These are phyloP conservation scores for Ictalurus furcatus DNA, from an alignment of 2,113 vertebrate species.

Conservation along the genomic window DNA sequence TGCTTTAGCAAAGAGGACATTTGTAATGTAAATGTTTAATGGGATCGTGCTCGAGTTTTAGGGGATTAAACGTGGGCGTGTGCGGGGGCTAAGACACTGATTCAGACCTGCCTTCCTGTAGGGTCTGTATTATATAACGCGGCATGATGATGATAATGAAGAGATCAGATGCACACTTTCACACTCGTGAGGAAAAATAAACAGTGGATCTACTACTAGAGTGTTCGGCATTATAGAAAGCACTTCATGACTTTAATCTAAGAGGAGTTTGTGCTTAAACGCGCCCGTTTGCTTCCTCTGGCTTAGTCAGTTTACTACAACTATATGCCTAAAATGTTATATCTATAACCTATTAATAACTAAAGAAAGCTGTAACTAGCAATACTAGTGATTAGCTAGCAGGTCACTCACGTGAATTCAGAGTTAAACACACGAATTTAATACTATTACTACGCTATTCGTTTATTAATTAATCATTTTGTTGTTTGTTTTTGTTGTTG, in stretches of 20 bases:
- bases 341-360: neutral
- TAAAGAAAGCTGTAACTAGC: neutral
- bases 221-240: neutral
- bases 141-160: neutral
- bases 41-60: constrained; percentile 45
- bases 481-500: neutral
- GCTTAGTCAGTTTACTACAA: neutral
- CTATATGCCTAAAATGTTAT: neutral
- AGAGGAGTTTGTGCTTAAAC: neutral
- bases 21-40: constrained; percentile 73
- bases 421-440: neutral
- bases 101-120: neutral
- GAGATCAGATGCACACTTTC: neutral
- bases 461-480: neutral
- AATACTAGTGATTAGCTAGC: neutral
- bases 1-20: constrained; percentile 55
- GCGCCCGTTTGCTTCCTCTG: neutral
- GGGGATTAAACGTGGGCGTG: constrained; percentile 62
- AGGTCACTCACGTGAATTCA: neutral
- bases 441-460: no score
- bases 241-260: neutral
- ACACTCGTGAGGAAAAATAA: neutral
- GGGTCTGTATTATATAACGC: constrained; percentile 4
- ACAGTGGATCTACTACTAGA: neutral
- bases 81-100: constrained; percentile 34